phyloP scores from a whole-genome alignment of 2,113 vertebrate species.

The Raphicerus campestris region DNA sequence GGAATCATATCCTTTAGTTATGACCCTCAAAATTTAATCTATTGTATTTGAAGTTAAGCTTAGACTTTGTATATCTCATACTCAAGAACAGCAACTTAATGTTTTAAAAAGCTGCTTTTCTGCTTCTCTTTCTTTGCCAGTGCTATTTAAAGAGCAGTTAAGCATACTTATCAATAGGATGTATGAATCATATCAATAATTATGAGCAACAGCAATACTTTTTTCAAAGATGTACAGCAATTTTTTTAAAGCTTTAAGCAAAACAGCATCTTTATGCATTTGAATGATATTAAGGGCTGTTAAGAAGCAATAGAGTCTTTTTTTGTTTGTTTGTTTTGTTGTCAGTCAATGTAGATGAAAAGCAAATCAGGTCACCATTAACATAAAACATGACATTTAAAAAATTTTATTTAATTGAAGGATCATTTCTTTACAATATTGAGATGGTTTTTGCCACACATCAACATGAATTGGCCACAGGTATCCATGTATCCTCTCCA shows the following conservation, averaged over 20 bases:
- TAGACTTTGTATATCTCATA: background rate
- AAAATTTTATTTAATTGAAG: background rate
- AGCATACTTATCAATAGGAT: constrained; percentile 66
- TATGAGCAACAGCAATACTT: constrained; percentile 65
- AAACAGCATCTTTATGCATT: constrained; percentile 45
- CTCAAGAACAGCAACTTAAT: constrained; percentile 13
- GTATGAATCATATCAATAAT: constrained; percentile 74
- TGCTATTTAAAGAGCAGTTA: constrained; percentile 70
- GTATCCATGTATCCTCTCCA: background rate
- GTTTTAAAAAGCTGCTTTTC: constrained; percentile 31
- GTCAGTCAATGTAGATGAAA: background rate
- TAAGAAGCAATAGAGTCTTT: background rate
- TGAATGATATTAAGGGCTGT: background rate
- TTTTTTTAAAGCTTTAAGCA: constrained; percentile 35
- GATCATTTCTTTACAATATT: background rate
- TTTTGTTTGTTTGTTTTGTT: background rate
- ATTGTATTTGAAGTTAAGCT: background rate
- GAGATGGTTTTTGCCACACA: background rate
- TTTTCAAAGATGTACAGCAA: background rate
- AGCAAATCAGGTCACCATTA: background rate
- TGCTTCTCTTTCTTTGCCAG: constrained; percentile 34
- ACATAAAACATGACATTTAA: background rate
- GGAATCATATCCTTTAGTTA: background rate
- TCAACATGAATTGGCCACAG: background rate
- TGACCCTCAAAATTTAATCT: background rate